Base-by-base conservation (phyloP, 2,888 invertebrate species). In the Brachyptera putata region DNA sequence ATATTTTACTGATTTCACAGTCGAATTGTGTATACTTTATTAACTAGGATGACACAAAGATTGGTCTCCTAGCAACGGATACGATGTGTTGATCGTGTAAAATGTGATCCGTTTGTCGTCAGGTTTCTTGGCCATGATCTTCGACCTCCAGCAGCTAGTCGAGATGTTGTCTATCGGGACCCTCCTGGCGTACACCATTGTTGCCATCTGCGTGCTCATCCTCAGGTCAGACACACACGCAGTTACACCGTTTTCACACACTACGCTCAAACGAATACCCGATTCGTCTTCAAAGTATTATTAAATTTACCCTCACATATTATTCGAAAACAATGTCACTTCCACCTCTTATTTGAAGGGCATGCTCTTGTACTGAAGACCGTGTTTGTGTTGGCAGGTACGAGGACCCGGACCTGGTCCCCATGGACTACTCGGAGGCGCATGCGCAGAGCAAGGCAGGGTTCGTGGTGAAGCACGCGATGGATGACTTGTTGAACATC, bases 91-190 rank as follows among this genome's bases (percentile, higher is more conserved):
- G n/a, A n/a, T n/a, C n/a, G n/a, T n/a, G n/a, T n/a, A n/a, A n/a
- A n/a, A n/a, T n/a, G n/a, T n/a, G n/a, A n/a, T 9, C n/a, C n/a
- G n/a, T 34, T 21, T 59, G 18, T 53, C 75, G 76, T 16, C 74
- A 86, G 92, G 89, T 18, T 59, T 86, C 2, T 91, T 95, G 88
- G 90, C 95, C 0, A 79, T 91, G 0, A 72, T 95, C n/a, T 93
- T 96, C 74, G 88, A 95, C 75, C 77, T 95, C 62, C 84, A 91
- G 63, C 94, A 95, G 71, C 77, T 96, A 60, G 94, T 96, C 63
- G 93, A 96, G 70, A 95, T 96, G 89, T 94, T 96, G 92, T 95
- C 95, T 7, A 95, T 96, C 68, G 92, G 92, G 11, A 93, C 93
- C 0, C 77, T 94, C 1, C 78, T 93, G 57, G 94, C 94, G 0